These are phyloP conservation scores for Siderastrea radians DNA, from an alignment of 92 coral and sea anemone species.

Conservation along the genomic window DNA sequence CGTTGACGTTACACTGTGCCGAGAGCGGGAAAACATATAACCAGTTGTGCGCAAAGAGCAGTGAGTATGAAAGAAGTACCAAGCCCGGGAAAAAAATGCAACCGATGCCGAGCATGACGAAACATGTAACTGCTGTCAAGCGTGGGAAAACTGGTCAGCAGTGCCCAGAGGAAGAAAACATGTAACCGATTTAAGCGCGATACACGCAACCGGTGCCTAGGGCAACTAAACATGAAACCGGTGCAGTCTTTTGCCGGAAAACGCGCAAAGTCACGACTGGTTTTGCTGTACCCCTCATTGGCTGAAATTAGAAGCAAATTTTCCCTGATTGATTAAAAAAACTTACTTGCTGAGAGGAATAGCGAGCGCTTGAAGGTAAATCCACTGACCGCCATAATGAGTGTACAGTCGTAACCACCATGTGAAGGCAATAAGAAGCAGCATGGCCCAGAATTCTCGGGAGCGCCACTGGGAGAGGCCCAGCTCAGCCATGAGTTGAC, in stretches of 20 bases:
- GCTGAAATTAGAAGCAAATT: background rate
- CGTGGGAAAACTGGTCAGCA: background rate
- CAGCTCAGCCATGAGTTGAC: constrained; percentile 95
- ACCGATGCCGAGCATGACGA: background rate
- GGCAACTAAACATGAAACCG: too few relatives aligned
- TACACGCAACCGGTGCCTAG: background rate
- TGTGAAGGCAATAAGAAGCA: constrained; percentile 92
- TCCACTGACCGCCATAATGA: constrained; percentile 99
- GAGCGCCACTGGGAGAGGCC: constrained; percentile 99
- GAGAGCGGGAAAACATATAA: too few relatives aligned
- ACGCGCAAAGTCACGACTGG: background rate
- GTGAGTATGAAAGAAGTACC: too few relatives aligned
- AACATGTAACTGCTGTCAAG: background rate
- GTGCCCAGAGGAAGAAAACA: background rate
- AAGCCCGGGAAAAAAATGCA: too few relatives aligned
- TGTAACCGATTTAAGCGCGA: background rate
- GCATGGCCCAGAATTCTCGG: constrained; percentile 99
- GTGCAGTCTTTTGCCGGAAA: background rate
- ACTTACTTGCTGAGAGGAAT: constrained; percentile 95
- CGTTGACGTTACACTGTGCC: too few relatives aligned
- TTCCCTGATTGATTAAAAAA: background rate
- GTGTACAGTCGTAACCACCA: constrained; percentile 96
- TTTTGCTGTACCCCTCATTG: background rate
- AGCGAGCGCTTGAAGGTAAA: constrained; percentile 88
- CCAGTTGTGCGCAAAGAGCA: too few relatives aligned